Percentiles rank a stretch among this genome's conserved stretches.
Evolutionary conservation across 2,797 vertebrate species (phyloP).

Genomic region (Darevskia nairensis): DNA sequence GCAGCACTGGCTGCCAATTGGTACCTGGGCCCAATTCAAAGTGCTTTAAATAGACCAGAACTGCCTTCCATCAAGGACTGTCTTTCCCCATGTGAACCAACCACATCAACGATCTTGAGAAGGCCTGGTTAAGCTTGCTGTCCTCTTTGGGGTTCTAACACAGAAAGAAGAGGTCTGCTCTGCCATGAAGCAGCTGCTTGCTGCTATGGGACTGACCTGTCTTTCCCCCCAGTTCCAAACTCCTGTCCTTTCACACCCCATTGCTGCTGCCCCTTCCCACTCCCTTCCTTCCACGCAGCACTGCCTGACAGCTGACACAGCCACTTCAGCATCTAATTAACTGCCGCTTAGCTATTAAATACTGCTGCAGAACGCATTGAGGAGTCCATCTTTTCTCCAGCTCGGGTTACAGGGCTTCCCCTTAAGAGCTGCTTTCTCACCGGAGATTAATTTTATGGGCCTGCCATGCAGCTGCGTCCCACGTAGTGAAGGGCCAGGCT

Average conservation of each 20-base stretch:
- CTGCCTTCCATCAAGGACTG: too few relatives aligned
- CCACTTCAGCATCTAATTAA: slow-evolving; percentile 58
- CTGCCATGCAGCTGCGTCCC: slow-evolving; percentile 28
- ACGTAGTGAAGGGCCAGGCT: slow-evolving; percentile 36
- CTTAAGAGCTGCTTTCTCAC: slow-evolving; percentile 51
- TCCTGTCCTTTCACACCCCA: slow-evolving; percentile 23
- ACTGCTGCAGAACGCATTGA: slow-evolving; percentile 46
- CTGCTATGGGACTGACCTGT: background rate
- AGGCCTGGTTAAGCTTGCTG: too few relatives aligned
- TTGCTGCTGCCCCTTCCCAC: background rate
- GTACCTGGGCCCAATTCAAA: too few relatives aligned
- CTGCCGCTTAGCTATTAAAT: slow-evolving; percentile 57
- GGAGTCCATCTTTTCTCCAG: slow-evolving; percentile 60
- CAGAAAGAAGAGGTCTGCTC: background rate
- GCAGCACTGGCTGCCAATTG: too few relatives aligned
- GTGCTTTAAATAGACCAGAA: too few relatives aligned
- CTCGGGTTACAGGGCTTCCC: slow-evolving; percentile 48
- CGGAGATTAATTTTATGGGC: slow-evolving; percentile 59
- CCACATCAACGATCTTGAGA: too few relatives aligned
- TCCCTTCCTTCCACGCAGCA: too few relatives aligned
- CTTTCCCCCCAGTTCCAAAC: slow-evolving; percentile 46
- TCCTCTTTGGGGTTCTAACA: background rate
- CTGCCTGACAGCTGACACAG: slow-evolving; percentile 64
- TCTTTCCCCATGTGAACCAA: too few relatives aligned
- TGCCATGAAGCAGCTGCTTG: background rate